phyloP scores from a whole-genome alignment of 2,797 vertebrate genomes.

The Chaetophractus vellerosus region DNA sequence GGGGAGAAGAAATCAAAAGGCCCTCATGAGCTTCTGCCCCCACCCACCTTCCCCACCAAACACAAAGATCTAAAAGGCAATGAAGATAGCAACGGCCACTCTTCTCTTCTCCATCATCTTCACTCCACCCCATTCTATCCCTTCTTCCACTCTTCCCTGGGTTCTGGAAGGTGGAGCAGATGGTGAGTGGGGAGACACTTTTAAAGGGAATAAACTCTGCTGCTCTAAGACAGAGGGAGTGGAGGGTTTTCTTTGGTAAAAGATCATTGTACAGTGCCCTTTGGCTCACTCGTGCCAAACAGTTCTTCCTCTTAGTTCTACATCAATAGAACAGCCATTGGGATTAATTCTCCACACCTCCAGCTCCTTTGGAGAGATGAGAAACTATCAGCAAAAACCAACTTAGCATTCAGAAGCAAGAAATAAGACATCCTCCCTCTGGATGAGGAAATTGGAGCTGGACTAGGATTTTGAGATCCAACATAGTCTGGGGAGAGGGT shows the following conservation, averaged over 20 bases:
- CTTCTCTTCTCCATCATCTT: accelerated
- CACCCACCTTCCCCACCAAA: neutral
- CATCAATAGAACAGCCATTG: neutral
- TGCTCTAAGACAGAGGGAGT: neutral
- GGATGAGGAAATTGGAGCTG: neutral
- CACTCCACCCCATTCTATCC: accelerated
- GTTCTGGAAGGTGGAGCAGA: too few species aligned
- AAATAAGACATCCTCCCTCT: neutral
- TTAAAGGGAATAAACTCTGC: neutral
- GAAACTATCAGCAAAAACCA: neutral
- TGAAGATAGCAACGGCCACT: accelerated
- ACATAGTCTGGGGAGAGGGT: neutral
- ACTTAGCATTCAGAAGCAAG: neutral
- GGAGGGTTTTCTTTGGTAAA: neutral
- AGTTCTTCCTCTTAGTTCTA: neutral
- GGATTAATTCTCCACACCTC: neutral
- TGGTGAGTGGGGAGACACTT: accelerated
- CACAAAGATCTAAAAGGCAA: neutral
- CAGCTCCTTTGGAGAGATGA: neutral
- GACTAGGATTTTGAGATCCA: neutral
- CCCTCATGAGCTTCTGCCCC: neutral
- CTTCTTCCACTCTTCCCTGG: neutral
- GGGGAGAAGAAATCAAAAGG: conserved; percentile 39
- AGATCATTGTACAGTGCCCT: accelerated
- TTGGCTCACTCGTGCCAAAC: neutral